Conservation (phyloP, 2,797 vertebrate species). For the Sebastes kiyomatsui region DNA sequence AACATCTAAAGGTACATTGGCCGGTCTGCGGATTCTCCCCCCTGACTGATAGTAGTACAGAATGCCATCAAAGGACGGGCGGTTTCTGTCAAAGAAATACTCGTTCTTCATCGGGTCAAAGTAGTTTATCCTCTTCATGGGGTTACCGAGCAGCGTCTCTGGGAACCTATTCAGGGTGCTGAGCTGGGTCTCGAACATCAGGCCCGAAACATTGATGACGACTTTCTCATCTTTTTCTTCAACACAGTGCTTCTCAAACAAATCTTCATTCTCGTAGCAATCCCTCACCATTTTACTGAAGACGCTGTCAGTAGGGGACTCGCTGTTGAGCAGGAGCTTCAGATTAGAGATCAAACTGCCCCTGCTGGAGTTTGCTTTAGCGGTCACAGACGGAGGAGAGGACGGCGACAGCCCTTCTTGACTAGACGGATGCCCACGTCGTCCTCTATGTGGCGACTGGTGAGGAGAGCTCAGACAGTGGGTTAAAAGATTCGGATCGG, state of each 20-base stretch:
- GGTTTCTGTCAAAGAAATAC: conserved; percentile 97
- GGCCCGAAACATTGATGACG: conserved; percentile 94
- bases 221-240: conserved; percentile 92
- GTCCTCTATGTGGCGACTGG: conserved; percentile 72
- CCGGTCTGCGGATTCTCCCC: conserved; percentile 93
- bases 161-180: conserved; percentile 95
- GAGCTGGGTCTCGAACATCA: conserved; percentile 94
- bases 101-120: conserved; percentile 98
- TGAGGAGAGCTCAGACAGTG: conserved; percentile 69
- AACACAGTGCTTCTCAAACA: conserved; percentile 83
- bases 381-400: conserved; percentile 72
- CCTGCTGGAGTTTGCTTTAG: conserved; percentile 85
- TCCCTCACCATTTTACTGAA: conserved; percentile 89
- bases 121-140: conserved; percentile 91
- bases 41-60: conserved; percentile 97
- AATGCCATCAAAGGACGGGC: conserved; percentile 96
- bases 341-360: conserved; percentile 90
- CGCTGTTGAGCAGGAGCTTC: conserved; percentile 86
- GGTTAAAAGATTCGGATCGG: conserved; percentile 73
- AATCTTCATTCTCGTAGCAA: conserved; percentile 80
- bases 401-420: conserved; percentile 68
- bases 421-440: conserved; percentile 49
- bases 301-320: conserved; percentile 88
- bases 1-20: conserved; percentile 94
- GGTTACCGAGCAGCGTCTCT: conserved; percentile 92